A percentile compares a stretch with the other conserved stretches of the same genome.
Evolutionary conservation across 2,113 vertebrate species (phyloP).

Genomic region (Ceyx cyanopectus): DNA sequence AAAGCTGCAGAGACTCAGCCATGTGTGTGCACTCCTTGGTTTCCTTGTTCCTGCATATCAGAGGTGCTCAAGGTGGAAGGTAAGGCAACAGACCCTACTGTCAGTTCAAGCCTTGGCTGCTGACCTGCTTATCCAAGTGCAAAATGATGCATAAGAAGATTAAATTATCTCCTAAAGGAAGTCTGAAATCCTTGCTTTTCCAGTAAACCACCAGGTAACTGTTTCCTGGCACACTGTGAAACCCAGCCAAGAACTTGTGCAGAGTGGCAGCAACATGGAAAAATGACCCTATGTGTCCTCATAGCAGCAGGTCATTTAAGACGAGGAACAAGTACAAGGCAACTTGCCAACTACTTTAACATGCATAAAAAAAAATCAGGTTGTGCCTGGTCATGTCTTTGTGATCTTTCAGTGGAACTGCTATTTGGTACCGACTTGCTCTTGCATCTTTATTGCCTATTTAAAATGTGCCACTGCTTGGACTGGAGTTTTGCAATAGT

Average conservation of each 20-base stretch:
- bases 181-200: slow-evolving; percentile 18
- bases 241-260: slow-evolving; percentile 10
- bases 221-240: slow-evolving; percentile 11
- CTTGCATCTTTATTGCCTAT: slow-evolving; percentile 48
- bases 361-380: background rate
- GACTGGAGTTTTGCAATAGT: background rate
- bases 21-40: background rate
- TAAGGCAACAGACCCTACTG: background rate
- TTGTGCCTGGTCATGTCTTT: slow-evolving; percentile 21
- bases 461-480: slow-evolving; percentile 31
- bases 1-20: background rate
- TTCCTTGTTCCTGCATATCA: background rate
- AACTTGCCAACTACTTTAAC: slow-evolving; percentile 29
- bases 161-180: background rate
- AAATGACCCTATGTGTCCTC: background rate
- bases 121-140: slow-evolving; percentile 6
- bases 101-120: background rate
- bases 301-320: slow-evolving; percentile 2
- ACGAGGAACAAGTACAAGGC: background rate
- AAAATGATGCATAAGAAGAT: background rate
- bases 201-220: slow-evolving; percentile 20
- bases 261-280: background rate
- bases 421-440: background rate
- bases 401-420: background rate
- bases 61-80: accelerated